Percentiles rank a stretch among this genome's conserved stretches.
phyloP scores from a whole-genome alignment of 2,888 invertebrate genomes.

The Xylophagus ater region DNA sequence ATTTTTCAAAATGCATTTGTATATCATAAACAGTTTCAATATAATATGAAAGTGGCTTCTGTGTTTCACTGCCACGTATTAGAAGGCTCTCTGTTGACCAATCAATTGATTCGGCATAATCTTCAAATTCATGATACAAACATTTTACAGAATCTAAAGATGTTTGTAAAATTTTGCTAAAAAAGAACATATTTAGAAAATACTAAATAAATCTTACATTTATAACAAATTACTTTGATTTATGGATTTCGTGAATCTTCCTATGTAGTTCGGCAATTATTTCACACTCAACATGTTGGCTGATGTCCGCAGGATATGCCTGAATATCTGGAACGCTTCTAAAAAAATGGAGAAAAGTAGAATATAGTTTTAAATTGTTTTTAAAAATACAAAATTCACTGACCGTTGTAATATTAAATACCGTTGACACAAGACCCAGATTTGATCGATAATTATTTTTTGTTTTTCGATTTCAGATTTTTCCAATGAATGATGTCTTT shows the following conservation, averaged over 20 bases:
- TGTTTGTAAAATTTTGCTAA: background rate
- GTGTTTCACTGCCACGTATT: background rate
- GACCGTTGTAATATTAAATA: background rate
- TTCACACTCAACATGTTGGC: background rate
- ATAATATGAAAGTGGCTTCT: background rate
- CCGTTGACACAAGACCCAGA: background rate
- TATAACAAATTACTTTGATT: background rate
- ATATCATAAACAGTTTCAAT: background rate
- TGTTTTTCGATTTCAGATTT: no score
- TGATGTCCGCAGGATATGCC: background rate
- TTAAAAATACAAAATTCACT: background rate
- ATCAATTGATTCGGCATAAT: no score
- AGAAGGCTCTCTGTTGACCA: no score
- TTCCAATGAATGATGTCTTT: no score
- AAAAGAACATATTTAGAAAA: background rate
- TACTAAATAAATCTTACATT: background rate
- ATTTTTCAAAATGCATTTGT: background rate
- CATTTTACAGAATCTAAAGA: background rate
- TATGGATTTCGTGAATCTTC: background rate
- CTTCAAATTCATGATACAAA: background rate
- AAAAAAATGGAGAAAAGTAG: no score
- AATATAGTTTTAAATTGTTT: no score
- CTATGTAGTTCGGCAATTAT: background rate
- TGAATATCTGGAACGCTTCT: background rate
- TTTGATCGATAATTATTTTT: background rate